These are phyloP conservation scores for Aptenodytes forsteri DNA, from an alignment of 2,113 vertebrate species.

Conservation along the genomic window DNA sequence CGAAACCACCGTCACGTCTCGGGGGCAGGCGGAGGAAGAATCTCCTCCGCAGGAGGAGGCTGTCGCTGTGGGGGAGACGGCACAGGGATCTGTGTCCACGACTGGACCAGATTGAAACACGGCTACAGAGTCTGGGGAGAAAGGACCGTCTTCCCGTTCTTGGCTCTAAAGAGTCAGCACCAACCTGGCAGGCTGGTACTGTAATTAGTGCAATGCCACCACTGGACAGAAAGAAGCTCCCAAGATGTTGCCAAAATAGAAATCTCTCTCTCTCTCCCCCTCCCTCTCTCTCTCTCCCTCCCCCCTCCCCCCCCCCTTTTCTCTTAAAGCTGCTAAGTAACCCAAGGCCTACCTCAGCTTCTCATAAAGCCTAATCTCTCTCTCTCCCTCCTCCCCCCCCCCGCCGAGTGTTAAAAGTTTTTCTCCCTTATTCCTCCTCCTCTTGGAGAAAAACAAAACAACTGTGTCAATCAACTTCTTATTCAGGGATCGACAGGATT, in stretches of 20 bases:
- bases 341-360: too few species aligned
- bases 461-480: conserved; percentile 74
- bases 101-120: conserved; percentile 89
- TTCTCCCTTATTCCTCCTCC: conserved; percentile 62
- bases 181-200: conserved; percentile 65
- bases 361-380: too few species aligned
- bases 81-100: conserved; percentile 92
- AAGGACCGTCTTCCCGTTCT: conserved; percentile 55
- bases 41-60: conserved; percentile 89
- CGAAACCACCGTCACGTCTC: conserved; percentile 90
- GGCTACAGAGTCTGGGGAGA: background rate
- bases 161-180: conserved; percentile 51
- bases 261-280: conserved; percentile 9
- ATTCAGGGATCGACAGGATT: conserved; percentile 85
- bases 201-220: conserved; percentile 71
- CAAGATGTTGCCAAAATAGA: conserved; percentile 77
- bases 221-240: conserved; percentile 59
- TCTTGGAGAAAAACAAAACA: conserved; percentile 67
- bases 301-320: too few species aligned
- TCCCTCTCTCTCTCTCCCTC: background rate
- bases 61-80: conserved; percentile 79
- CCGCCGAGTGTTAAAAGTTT: conserved; percentile 21
- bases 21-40: conserved; percentile 86
- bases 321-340: too few species aligned
- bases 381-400: background rate